Conservation (phyloP, 1,140 invertebrate genomes). For the Drosophila virilis region DNA sequence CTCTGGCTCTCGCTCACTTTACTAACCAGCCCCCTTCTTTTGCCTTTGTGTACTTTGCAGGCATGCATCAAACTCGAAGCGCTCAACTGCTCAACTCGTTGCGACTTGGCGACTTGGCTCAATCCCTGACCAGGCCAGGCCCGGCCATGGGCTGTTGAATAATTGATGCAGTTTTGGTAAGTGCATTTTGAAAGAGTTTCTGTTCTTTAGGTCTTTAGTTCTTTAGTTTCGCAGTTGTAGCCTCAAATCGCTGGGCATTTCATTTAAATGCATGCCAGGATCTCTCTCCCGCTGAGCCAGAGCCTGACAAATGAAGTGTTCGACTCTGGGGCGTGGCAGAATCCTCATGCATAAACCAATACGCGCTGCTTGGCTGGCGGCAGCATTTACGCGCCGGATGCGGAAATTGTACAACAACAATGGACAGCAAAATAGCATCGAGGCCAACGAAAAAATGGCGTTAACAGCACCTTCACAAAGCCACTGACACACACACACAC, state of each 20-base stretch:
- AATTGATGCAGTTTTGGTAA: slow-evolving; percentile 82
- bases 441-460: slow-evolving; percentile 59
- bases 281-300: slow-evolving; percentile 24
- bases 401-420: slow-evolving; percentile 80
- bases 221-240: slow-evolving; percentile 33
- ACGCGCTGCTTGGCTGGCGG: slow-evolving; percentile 47
- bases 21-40: slow-evolving; percentile 1
- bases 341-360: slow-evolving; percentile 79
- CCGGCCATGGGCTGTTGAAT: slow-evolving; percentile 72
- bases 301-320: slow-evolving; percentile 76
- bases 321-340: slow-evolving; percentile 36
- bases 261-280: slow-evolving; percentile 62
- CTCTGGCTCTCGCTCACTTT: neutral
- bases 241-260: slow-evolving; percentile 57
- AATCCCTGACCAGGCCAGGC: slow-evolving; percentile 67
- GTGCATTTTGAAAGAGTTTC: slow-evolving; percentile 71
- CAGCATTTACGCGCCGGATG: slow-evolving; percentile 74
- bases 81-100: slow-evolving; percentile 73
- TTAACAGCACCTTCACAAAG: slow-evolving; percentile 55
- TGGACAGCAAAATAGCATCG: slow-evolving; percentile 71
- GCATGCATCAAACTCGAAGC: slow-evolving; percentile 63
- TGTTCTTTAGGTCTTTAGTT: slow-evolving; percentile 36
- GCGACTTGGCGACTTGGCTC: slow-evolving; percentile 75
- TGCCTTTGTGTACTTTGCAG: slow-evolving; percentile 54
- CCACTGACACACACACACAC: slow-evolving; percentile 30